Evolutionary conservation across 2,797 vertebrate species (phyloP).

Genomic region (Myotis findleyi): DNA sequence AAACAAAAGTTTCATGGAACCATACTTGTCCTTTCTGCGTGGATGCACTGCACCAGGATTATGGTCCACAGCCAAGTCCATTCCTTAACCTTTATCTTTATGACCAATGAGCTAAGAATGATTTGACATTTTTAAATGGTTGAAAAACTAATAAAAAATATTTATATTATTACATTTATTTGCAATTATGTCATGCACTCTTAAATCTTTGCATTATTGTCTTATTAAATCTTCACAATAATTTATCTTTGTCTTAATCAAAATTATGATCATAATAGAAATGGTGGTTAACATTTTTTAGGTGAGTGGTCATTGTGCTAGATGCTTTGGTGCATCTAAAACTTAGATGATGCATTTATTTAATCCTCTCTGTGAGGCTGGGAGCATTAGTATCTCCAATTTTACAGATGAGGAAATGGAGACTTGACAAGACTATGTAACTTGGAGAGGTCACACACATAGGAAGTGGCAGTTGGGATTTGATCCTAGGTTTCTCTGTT

Average conservation of each 20-base stretch:
- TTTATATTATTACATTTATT: slow-evolving; percentile 21
- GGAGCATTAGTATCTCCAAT: not conserved
- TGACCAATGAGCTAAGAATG: not conserved
- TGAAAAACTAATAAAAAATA: slow-evolving; percentile 39
- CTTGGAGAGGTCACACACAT: not conserved
- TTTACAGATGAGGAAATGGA: slow-evolving; percentile 5
- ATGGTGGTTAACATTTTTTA: not conserved
- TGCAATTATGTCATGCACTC: not conserved
- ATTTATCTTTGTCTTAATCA: slow-evolving; percentile 29
- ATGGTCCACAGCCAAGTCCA: not conserved
- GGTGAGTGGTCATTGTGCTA: not conserved
- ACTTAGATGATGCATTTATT: not conserved
- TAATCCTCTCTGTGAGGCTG: not conserved
- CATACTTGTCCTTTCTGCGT: not conserved
- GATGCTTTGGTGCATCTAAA: not conserved
- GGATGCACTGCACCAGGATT: not conserved
- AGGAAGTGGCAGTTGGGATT: not conserved
- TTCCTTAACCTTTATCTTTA: not conserved
- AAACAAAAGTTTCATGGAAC: slow-evolving; percentile 28
- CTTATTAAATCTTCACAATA: slow-evolving; percentile 28
- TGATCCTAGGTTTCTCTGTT: not conserved
- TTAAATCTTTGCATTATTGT: slow-evolving; percentile 32
- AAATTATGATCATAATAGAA: not conserved
- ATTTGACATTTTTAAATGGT: slow-evolving; percentile 15
- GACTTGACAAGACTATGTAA: not conserved